Base-by-base conservation (phyloP, 1,140 invertebrate species). In the Tetramorium alpestre region DNA sequence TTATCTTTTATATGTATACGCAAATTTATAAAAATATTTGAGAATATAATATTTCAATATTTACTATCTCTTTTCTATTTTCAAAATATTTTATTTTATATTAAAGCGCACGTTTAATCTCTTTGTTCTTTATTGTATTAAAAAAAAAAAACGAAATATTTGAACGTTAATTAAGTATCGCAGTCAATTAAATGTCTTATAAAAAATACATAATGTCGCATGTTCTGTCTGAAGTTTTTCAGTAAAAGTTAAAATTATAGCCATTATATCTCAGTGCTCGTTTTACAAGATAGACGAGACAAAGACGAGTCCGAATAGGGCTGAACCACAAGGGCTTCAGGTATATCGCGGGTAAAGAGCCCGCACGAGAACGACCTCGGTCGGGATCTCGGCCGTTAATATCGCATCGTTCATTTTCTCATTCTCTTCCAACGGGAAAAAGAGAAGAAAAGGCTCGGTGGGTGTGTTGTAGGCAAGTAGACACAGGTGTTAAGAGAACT, bases 401-500 rank as follows among this genome's bases (percentile, higher is more conserved):
- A 41, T 64, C 10, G 60, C 11, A 65, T 77, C 73, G 62, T 25
- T 73, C 64, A 70, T 87, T 84, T 72, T 72, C 67, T 87, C 33
- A 41, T 44, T 49, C 67, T 80, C 51, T 73, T 62, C n/a, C 13
- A 25, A 16, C n/a, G 38, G 16, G 18, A 33, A n/a, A 44, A 33
- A 51, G 18, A 6, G n/a, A 22, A 25, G 22, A n/a, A 16, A 0
- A 38, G 89, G 8, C 28, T 13, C 25, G 25, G 41, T 22, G 62
- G 60, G 51, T 62, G 60, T 85, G 54, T 28, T 65, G 56, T 41
- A 44, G 41, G 49, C 41, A 18, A 72, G 67, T 81, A 69, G 47
- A 84, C 78, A 78, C 82, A 88, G 89, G 89, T 90, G 89, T 78
- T 78, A 51, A 44, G 44, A 33, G 33, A 41, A 16, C n/a, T 13